Conservation (phyloP, 2,113 vertebrate species). For the Rhinopomastus cyanomelas region DNA sequence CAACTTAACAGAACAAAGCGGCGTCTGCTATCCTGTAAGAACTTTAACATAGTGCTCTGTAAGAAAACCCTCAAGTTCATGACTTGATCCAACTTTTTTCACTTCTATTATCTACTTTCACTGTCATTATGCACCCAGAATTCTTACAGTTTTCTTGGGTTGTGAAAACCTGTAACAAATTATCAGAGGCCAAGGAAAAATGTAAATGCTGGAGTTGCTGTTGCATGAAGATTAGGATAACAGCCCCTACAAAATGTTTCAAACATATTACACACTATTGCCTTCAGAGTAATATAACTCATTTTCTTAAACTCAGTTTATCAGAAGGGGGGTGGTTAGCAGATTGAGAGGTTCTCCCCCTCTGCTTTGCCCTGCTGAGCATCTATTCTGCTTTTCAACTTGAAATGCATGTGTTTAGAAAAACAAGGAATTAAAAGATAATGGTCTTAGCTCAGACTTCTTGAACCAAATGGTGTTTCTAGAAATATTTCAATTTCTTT, state of each 20-base stretch:
- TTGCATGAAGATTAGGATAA: background rate
- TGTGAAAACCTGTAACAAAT: background rate
- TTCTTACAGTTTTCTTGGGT: background rate
- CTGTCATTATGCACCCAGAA: background rate
- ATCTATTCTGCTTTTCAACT: background rate
- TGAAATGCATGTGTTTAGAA: background rate
- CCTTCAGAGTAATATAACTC: background rate
- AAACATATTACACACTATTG: background rate
- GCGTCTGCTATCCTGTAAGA: too few species aligned
- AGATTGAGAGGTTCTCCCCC: too few species aligned
- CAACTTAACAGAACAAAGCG: too few species aligned
- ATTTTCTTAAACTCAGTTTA: too few species aligned
- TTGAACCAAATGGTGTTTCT: background rate
- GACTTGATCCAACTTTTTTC: background rate
- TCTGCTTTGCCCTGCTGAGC: too few species aligned
- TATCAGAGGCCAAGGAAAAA: background rate
- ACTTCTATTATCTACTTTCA: background rate
- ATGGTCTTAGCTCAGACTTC: background rate
- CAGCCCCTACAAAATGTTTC: background rate
- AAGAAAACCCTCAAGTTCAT: background rate
- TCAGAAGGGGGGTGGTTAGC: too few species aligned
- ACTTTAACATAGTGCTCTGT: background rate
- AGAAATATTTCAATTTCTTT: background rate
- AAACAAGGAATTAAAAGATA: background rate
- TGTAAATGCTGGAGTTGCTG: background rate